A percentile compares a stretch with the other conserved stretches of the same genome.
These are phyloP conservation scores for Drosophila algonquin DNA, from an alignment of 2,888 invertebrate genomes.

Conservation along the genomic window DNA sequence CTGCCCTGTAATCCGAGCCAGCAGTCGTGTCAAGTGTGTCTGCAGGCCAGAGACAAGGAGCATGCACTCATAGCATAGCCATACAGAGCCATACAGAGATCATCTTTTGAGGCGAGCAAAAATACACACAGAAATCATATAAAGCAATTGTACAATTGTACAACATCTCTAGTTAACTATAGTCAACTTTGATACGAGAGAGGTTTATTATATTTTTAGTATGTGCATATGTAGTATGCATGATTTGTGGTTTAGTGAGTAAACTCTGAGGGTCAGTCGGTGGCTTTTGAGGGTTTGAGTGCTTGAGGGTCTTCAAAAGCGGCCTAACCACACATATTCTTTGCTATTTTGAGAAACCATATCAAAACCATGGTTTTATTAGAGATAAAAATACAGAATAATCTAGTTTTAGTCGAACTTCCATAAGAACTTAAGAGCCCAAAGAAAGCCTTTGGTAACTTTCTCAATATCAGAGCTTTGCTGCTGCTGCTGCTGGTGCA, in stretches of 20 bases:
- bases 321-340: background rate
- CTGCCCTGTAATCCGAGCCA: slow-evolving; percentile 66
- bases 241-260: slow-evolving; percentile 34
- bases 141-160: slow-evolving; percentile 38
- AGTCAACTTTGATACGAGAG: slow-evolving; percentile 12
- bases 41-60: slow-evolving; percentile 56
- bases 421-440: no score
- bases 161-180: slow-evolving; percentile 6
- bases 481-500: slow-evolving; percentile 9
- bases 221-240: background rate
- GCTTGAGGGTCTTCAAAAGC: slow-evolving; percentile 33
- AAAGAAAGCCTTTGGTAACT: background rate
- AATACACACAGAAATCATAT: slow-evolving; percentile 45
- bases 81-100: background rate
- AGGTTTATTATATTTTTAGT: slow-evolving; percentile 16
- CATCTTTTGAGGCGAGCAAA: slow-evolving; percentile 19
- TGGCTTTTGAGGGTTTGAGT: slow-evolving; percentile 34
- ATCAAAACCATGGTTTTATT: slow-evolving; percentile 9
- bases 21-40: slow-evolving; percentile 72
- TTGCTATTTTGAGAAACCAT: slow-evolving; percentile 20
- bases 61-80: slow-evolving; percentile 35
- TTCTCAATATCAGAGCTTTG: slow-evolving; percentile 15
- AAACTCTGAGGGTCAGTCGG: slow-evolving; percentile 33
- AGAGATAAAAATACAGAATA: slow-evolving; percentile 3
- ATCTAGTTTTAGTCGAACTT: no score